Percentiles rank a stretch among this genome's conserved stretches.
Evolutionary conservation across 2,113 vertebrate genomes (phyloP).

Genomic region (Thunnus maccoyii): DNA sequence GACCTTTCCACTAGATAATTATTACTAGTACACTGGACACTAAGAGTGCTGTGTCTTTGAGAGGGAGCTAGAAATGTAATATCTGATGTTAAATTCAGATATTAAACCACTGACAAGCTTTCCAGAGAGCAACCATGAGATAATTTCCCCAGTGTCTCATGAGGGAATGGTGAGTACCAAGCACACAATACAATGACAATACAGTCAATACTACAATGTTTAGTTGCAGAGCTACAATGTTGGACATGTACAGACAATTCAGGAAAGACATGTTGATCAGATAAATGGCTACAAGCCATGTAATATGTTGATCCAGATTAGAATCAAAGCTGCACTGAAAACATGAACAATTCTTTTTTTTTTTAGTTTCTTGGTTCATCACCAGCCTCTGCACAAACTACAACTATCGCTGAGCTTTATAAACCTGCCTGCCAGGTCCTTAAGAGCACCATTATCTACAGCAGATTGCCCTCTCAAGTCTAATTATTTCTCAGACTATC

Average conservation of each 20-base stretch:
- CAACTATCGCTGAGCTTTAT: conserved; percentile 40
- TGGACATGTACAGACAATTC: neutral
- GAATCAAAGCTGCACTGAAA: neutral
- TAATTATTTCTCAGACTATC: conserved; percentile 64
- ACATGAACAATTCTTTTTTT: conserved; percentile 17
- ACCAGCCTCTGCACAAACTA: neutral
- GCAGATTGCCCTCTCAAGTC: conserved; percentile 65
- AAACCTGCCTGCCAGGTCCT: conserved; percentile 46
- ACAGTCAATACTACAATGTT: conserved; percentile 45
- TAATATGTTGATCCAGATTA: conserved; percentile 6
- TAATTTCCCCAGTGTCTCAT: conserved; percentile 33
- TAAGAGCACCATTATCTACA: conserved; percentile 55
- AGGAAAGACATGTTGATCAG: conserved; percentile 6
- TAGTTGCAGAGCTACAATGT: conserved; percentile 8
- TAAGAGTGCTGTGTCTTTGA: conserved; percentile 14
- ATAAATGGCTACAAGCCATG: conserved; percentile 18
- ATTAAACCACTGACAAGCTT: conserved; percentile 43
- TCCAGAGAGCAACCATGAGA: conserved; percentile 38
- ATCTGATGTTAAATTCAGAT: conserved; percentile 30
- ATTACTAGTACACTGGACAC: neutral
- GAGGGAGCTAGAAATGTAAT: conserved; percentile 3
- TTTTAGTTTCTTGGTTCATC: conserved; percentile 20
- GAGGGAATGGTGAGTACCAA: conserved; percentile 44
- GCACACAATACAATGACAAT: conserved; percentile 34
- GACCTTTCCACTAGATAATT: conserved; percentile 11